Percentiles rank a stretch among this genome's conserved stretches.
Conservation (phyloP, 2,797 vertebrate genomes). For the Danio aesculapii region DNA sequence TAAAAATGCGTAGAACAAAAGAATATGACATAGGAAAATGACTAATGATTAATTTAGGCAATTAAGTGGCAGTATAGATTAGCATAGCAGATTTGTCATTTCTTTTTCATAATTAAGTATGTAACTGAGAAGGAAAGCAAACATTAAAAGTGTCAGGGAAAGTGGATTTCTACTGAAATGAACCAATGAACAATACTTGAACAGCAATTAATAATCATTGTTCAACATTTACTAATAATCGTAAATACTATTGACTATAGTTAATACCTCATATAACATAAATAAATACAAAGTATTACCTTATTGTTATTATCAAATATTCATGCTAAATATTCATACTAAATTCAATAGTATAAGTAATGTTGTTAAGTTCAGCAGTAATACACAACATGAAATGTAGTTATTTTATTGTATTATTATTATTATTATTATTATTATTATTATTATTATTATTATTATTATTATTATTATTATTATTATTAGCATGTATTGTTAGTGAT, state of each 20-base stretch:
- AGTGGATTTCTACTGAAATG: not conserved
- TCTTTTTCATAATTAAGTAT: slow-evolving; percentile 3
- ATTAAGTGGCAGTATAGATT: not conserved
- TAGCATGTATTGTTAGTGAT: not conserved
- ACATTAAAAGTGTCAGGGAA: not conserved
- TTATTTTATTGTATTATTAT: not conserved
- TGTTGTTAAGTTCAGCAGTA: too few species aligned
- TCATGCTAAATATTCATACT: too few species aligned
- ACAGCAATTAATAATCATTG: too few species aligned
- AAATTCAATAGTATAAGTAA: too few species aligned
- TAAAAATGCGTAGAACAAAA: not conserved
- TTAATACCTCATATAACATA: too few species aligned
- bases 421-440: not conserved
- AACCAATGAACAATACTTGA: too few species aligned
- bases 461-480: not conserved
- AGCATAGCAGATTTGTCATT: not conserved
- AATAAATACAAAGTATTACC: not conserved
- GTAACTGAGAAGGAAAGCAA: not conserved
- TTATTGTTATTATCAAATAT: not conserved
- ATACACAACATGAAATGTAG: too few species aligned
- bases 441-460: not conserved
- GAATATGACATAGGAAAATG: not conserved
- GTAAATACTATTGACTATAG: too few species aligned
- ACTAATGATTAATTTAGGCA: too few species aligned
- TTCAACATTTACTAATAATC: too few species aligned